Base-by-base conservation (phyloP, 2,888 invertebrate species). In the Hedya salicella region DNA sequence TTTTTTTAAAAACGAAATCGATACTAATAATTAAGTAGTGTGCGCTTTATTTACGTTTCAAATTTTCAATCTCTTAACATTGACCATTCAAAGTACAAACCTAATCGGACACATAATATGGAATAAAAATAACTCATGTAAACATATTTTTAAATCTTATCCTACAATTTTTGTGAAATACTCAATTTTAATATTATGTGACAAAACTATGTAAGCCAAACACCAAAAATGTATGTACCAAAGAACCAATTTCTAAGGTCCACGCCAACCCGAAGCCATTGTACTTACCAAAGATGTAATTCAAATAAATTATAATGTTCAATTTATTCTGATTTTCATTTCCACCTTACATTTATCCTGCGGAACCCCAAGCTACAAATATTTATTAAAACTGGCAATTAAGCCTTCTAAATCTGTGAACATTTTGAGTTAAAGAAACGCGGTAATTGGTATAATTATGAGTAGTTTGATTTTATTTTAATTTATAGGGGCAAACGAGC, bases 201-300 rank as follows among this genome's bases (percentile, higher is more conserved):
- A 52, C 17, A 46, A 53, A 54, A 49, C n/a, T 56, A 49, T 67
- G 48, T 40, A 61, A 59, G 40, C 30, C 30, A 44, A 54, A 70
- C 64, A 70, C 68, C 71, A 71, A 72, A 69, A 57, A 67, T 64
- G 66, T 77, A 77, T 73, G 73, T 79, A 85, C 84, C 86, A 88
- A 88, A 88, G 88, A 88, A 88, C 84, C 85, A 88, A 87, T 73
- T 70, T 72, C 70, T 77, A 71, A 87, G 87, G 89, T 84, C 84
- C 85, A 87, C 63, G 39, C 49, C 73, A 78, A 78, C 85, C 85
- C 85, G 70, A 82, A 81, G 85, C 88, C 87, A 87, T 87, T 90
- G 88, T 87, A 89, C 88, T 88, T 89, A 91, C 91, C 91, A 91
- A 91, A 91, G 91, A 90, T 86, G 78, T 89, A 87, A 82, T 82